A percentile compares a stretch with the other conserved stretches of the same genome.
phyloP scores from a whole-genome alignment of 2,113 vertebrate species.

The Hippocampus barbouri region DNA sequence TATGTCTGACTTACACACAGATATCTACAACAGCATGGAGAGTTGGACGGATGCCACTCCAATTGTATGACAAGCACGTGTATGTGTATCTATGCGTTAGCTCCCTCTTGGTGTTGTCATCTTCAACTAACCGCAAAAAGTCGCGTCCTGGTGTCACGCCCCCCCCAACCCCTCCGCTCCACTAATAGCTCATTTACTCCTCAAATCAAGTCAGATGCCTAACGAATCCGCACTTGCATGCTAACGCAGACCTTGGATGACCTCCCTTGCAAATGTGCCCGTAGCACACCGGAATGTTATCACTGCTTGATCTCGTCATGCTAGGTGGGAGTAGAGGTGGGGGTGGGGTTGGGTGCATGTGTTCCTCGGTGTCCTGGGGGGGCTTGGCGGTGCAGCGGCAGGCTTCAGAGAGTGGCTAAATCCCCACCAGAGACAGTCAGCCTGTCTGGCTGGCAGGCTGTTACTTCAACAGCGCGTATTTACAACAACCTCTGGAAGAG shows the following conservation, averaged over 20 bases:
- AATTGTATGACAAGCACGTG: no score
- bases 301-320: conserved; percentile 21
- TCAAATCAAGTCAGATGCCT: conserved; percentile 45
- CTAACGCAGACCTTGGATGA: conserved; percentile 37
- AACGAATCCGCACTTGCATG: conserved; percentile 48
- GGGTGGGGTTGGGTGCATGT: conserved; percentile 21
- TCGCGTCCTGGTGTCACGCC: conserved; percentile 29
- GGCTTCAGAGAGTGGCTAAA: conserved; percentile 37
- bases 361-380: conserved; percentile 8
- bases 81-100: no score
- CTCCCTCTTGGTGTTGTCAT: conserved; percentile 15
- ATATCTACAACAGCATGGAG: no score
- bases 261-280: conserved; percentile 12
- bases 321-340: background rate
- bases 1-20: no score
- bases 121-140: conserved; percentile 45
- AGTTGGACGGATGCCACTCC: no score
- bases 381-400: conserved; percentile 21
- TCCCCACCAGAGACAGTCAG: conserved; percentile 57
- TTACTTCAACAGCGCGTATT: conserved; percentile 53
- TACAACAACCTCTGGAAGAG: conserved; percentile 59
- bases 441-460: conserved; percentile 50
- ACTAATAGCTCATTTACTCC: conserved; percentile 52
- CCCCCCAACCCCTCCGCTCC: conserved; percentile 10
- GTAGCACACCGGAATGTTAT: conserved; percentile 6